Percentiles rank a stretch among this genome's conserved stretches.
phyloP scores from a whole-genome alignment of 2,797 vertebrate species.

The Mergus octosetaceus region DNA sequence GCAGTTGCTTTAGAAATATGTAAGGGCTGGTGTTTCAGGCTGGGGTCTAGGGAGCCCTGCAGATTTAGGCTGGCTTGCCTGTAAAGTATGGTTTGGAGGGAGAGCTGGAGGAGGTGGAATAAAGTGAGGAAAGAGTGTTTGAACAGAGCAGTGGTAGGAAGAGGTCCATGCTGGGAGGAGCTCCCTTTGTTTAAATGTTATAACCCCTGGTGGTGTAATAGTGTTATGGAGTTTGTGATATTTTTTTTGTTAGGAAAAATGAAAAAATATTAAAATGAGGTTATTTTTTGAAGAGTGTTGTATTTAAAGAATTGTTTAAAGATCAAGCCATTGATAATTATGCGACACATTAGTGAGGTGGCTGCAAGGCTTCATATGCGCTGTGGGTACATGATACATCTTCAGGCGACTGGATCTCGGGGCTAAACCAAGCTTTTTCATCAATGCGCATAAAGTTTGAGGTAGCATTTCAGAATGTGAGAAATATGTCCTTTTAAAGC shows the following conservation, averaged over 20 bases:
- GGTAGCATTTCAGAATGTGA: background rate
- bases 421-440: background rate
- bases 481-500: conserved; percentile 2
- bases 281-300: background rate
- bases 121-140: background rate
- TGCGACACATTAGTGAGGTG: background rate
- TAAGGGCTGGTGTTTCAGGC: background rate
- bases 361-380: background rate
- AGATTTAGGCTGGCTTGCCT: background rate
- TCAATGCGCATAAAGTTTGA: background rate
- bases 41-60: background rate
- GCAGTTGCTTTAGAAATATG: background rate
- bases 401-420: background rate
- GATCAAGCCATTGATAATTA: accelerated
- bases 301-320: background rate
- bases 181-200: background rate
- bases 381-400: background rate
- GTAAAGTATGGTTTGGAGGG: background rate
- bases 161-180: background rate
- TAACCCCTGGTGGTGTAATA: accelerated
- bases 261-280: background rate
- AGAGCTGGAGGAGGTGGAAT: background rate
- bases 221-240: background rate
- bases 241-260: background rate
- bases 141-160: background rate